Percentiles rank a stretch among this genome's conserved stretches.
phyloP scores from a whole-genome alignment of 1,140 invertebrate genomes.

The Drosophila melanica region DNA sequence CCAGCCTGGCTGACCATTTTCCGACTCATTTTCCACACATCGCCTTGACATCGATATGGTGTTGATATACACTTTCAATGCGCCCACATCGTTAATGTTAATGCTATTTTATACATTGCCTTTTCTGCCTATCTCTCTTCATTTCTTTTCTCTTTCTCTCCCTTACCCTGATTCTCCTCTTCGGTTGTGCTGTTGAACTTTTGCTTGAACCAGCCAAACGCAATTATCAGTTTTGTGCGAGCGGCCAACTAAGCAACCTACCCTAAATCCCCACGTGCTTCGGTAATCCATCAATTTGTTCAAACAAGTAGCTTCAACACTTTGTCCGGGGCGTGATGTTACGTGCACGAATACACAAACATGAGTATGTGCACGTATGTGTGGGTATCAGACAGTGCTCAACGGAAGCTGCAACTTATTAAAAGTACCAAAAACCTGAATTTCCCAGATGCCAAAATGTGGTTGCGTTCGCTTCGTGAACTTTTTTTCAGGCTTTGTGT shows the following conservation, averaged over 20 bases:
- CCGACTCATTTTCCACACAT: slow-evolving; percentile 52
- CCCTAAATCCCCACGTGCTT: slow-evolving; percentile 51
- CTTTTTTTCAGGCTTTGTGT: too few relatives aligned
- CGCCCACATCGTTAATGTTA: slow-evolving; percentile 64
- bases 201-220: slow-evolving; percentile 17
- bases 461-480: background rate
- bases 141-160: slow-evolving; percentile 6
- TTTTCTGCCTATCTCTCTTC: slow-evolving; percentile 4
- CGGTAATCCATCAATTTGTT: slow-evolving; percentile 64
- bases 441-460: background rate
- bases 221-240: slow-evolving; percentile 53
- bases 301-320: slow-evolving; percentile 47
- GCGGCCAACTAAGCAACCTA: slow-evolving; percentile 4
- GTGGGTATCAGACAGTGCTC: background rate
- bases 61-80: slow-evolving; percentile 65
- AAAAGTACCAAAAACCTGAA: slow-evolving; percentile 37
- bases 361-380: background rate
- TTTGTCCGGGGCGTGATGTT: slow-evolving; percentile 18
- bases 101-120: slow-evolving; percentile 51
- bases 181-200: slow-evolving; percentile 16
- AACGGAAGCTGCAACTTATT: slow-evolving; percentile 52
- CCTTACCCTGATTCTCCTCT: slow-evolving; percentile 12
- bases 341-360: too few relatives aligned
- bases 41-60: slow-evolving; percentile 68
- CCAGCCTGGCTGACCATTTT: slow-evolving; percentile 55